Conservation (phyloP, 2,797 vertebrate species). For the Columba guinea region DNA sequence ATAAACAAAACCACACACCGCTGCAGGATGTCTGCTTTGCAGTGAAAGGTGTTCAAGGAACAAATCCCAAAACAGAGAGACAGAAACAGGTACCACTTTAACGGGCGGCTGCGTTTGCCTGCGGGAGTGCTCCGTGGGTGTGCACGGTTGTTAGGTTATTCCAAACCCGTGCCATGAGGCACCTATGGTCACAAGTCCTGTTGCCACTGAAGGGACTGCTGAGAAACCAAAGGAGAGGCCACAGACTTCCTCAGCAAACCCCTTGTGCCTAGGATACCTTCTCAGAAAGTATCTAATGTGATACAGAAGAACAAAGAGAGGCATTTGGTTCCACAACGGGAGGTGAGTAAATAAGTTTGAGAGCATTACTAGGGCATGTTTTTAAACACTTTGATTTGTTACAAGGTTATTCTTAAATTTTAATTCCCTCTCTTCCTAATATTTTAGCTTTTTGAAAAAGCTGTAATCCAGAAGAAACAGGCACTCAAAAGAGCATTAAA, state of each 20-base stretch:
- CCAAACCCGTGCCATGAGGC: neutral
- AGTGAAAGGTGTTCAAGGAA: neutral
- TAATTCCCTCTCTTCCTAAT: neutral
- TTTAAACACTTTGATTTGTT: neutral
- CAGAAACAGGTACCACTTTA: neutral
- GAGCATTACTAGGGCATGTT: neutral
- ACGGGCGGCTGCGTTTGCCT: neutral
- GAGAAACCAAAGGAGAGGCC: neutral
- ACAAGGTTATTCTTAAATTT: neutral
- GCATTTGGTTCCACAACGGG: neutral
- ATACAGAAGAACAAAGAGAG: neutral
- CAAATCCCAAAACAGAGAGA: neutral
- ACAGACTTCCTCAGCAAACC: neutral
- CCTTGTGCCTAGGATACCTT: neutral
- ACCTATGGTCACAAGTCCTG: neutral
- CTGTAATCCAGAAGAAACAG: neutral
- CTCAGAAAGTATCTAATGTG: neutral
- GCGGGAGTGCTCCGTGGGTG: neutral
- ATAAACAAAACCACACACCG: neutral
- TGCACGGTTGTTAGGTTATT: neutral
- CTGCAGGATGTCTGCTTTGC: neutral
- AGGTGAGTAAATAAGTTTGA: neutral
- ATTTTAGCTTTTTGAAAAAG: neutral
- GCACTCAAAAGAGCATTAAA: neutral
- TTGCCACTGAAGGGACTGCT: neutral